Percentiles rank a stretch among this genome's conserved stretches.
phyloP scores from a whole-genome alignment of 2,113 vertebrate genomes.

The Salvator merianae region DNA sequence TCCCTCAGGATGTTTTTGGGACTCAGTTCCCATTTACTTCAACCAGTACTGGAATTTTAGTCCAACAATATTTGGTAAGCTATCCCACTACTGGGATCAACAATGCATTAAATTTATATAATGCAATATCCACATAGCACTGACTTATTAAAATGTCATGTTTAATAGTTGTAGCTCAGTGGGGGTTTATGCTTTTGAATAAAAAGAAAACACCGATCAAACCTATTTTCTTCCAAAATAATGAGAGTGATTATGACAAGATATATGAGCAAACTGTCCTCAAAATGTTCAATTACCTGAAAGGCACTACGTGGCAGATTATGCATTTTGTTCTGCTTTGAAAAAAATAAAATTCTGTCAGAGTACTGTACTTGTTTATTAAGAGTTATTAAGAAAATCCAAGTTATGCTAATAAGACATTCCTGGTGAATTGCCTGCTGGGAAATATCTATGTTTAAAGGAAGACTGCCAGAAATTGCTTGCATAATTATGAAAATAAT shows the following conservation, averaged over 20 bases:
- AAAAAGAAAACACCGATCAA: slow-evolving; percentile 41
- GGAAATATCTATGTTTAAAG: not conserved
- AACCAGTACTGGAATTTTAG: not conserved
- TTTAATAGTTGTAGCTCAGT: slow-evolving; percentile 37
- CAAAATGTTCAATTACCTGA: slow-evolving; percentile 14
- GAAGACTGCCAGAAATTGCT: not conserved
- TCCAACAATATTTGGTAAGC: not conserved
- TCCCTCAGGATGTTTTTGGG: not conserved
- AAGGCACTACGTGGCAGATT: not conserved
- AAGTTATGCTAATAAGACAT: slow-evolving; percentile 35
- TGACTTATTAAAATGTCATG: slow-evolving; percentile 10
- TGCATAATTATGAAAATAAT: not conserved
- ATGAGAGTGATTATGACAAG: not conserved
- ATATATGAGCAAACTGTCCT: not conserved
- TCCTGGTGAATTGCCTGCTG: slow-evolving; percentile 14
- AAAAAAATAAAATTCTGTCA: slow-evolving; percentile 3
- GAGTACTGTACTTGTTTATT: not conserved
- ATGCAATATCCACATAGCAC: not conserved
- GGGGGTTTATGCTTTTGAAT: slow-evolving; percentile 37
- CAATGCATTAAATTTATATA: not conserved
- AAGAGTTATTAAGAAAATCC: slow-evolving; percentile 2
- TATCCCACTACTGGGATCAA: not conserved
- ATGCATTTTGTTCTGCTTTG: not conserved
- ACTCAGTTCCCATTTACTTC: not conserved
- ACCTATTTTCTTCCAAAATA: slow-evolving; percentile 49